Evolutionary conservation across 2,888 invertebrate genomes (phyloP).

Genomic region (Chironomus riparius): DNA sequence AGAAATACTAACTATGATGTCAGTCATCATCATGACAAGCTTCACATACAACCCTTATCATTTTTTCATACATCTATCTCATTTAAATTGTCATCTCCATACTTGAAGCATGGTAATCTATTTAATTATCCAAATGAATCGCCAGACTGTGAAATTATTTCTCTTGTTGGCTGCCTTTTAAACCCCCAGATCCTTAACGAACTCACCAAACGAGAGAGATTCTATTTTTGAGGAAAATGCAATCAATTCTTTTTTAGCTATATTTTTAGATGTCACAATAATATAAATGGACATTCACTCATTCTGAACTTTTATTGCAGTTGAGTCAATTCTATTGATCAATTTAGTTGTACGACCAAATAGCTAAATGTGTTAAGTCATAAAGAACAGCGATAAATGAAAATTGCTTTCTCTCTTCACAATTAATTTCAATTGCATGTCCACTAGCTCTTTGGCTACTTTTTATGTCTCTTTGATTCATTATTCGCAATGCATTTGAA

Average conservation of each 20-base stretch:
- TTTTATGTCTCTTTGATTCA: not conserved
- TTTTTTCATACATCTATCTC: not conserved
- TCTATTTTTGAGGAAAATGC: too few relatives aligned
- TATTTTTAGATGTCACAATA: not conserved
- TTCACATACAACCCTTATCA: conserved; percentile 10
- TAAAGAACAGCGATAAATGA: not conserved
- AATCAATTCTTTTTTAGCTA: too few relatives aligned
- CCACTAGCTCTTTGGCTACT: too few relatives aligned
- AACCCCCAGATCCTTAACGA: too few relatives aligned
- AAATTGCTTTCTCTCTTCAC: not conserved
- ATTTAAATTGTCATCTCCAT: not conserved
- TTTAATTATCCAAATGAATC: conserved; percentile 25
- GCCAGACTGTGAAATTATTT: conserved; percentile 11
- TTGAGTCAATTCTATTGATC: not conserved
- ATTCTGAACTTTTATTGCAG: not conserved
- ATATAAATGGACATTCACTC: not conserved
- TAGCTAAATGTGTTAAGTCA: not conserved
- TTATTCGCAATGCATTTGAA: not conserved
- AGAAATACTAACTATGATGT: not conserved
- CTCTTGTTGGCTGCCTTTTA: not conserved
- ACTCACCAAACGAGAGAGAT: too few relatives aligned
- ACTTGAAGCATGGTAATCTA: not conserved
- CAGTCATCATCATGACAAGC: not conserved
- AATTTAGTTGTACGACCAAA: conserved; percentile 1
- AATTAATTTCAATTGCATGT: conserved; percentile 3